Evolutionary conservation across 2,113 vertebrate species (phyloP).

Genomic region (Epinephelus cyanopodus): DNA sequence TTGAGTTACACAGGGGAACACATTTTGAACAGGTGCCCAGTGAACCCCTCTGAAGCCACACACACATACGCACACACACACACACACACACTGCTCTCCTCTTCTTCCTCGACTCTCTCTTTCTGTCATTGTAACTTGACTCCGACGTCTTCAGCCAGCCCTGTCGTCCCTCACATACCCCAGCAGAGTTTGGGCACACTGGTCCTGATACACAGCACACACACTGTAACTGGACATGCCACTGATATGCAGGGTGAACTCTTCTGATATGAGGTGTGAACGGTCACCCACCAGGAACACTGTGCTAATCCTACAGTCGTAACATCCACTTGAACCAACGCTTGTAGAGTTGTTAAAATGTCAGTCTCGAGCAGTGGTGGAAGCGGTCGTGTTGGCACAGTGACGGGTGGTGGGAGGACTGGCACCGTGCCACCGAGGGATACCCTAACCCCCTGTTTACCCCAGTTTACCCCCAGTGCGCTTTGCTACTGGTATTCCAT

Average conservation of each 20-base stretch:
- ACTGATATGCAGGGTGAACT: slow-evolving; percentile 40
- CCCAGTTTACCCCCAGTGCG: not conserved
- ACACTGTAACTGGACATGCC: slow-evolving; percentile 28
- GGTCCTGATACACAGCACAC: slow-evolving; percentile 3
- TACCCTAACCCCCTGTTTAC: slow-evolving; percentile 33
- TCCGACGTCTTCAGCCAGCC: slow-evolving; percentile 44
- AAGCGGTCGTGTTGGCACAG: slow-evolving; percentile 18
- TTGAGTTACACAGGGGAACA: slow-evolving; percentile 73
- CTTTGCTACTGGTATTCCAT: not conserved
- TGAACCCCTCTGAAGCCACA: slow-evolving; percentile 19
- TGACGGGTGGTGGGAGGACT: slow-evolving; percentile 16
- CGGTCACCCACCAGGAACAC: slow-evolving; percentile 7
- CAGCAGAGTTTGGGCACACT: slow-evolving; percentile 24
- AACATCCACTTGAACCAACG: slow-evolving; percentile 11
- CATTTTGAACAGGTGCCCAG: slow-evolving; percentile 78
- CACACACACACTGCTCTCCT: slow-evolving; percentile 33
- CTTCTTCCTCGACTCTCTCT: slow-evolving; percentile 54
- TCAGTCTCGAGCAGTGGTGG: slow-evolving; percentile 12
- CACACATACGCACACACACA: slow-evolving; percentile 41
- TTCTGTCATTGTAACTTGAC: slow-evolving; percentile 68
- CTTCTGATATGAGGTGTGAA: slow-evolving; percentile 53
- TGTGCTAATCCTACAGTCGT: slow-evolving; percentile 11
- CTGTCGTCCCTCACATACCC: slow-evolving; percentile 39
- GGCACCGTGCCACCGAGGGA: slow-evolving; percentile 43
- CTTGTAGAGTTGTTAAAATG: slow-evolving; percentile 44